Base-by-base conservation (phyloP, 2,888 invertebrate species). In the Arrhopalites spinosus region DNA sequence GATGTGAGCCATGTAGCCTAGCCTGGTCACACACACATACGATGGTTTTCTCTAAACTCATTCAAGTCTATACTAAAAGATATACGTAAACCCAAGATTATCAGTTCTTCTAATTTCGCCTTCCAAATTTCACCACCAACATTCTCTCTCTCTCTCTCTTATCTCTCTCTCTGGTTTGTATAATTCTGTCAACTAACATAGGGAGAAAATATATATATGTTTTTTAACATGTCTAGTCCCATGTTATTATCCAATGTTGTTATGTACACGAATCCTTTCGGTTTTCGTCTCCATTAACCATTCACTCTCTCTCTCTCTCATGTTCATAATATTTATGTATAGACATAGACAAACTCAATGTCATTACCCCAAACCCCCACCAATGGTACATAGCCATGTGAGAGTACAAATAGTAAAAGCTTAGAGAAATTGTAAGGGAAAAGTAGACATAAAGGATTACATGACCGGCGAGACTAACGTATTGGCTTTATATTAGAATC, bases 111-210 rank as follows among this genome's bases (percentile, higher is more conserved):
- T 1, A 2, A 47, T 47, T 47, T 45, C 7, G 45, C 45, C 13
- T 36, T 3, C 36, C 36, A 36, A 36, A 36, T 3, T 36, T 11
- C 36, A 36, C 36, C 36, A 3, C 36, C 36, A 7, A 50, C 36
- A 36, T n/a, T 50, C 2, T 50, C 50, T 50, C 50, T 50, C 50
- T 17, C 50, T 17, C 7, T 45, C 45, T 45, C 45, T 45, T 45
- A 11, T 45, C 45, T 45, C 15, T 45, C 45, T 7, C 15, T 7
- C 7, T 15, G 7, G 45, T 45, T 45, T 45, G 45, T 15, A 5
- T 63, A 63, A 63, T 13, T 63, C 63, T 63, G 63, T 63, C 63
- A 63, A 63, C 63, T 27, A 17, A n/a, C 13, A 17, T 20, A 63
- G 63, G 25, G 25, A 25, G 13, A 20, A 59, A 59, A 25, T 25